phyloP scores from a whole-genome alignment of 2,113 vertebrate species.

The Irena cyanogastra region DNA sequence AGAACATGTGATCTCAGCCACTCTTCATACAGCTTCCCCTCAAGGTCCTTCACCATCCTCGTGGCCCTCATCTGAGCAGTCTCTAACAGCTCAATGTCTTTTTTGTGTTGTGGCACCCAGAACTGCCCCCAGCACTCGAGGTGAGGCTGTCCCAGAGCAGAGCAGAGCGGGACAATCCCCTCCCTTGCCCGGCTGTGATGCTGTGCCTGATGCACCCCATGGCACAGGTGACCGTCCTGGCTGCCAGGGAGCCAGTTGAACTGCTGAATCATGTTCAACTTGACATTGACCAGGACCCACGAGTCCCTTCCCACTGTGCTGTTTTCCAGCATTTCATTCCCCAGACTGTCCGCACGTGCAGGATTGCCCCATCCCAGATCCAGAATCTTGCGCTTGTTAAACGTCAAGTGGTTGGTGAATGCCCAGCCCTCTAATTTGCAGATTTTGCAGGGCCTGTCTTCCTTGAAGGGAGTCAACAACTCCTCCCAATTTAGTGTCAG shows the following conservation, averaged over 20 bases:
- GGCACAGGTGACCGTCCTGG: fast-evolving
- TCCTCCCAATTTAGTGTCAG: neutral
- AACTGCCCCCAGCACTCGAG: fast-evolving
- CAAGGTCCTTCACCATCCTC: neutral
- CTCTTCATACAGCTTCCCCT: fast-evolving
- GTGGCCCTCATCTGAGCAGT: neutral
- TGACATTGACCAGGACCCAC: fast-evolving
- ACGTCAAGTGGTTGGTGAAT: neutral
- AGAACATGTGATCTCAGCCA: neutral
- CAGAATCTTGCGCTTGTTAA: neutral
- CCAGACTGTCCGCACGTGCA: neutral
- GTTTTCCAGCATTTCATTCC: neutral
- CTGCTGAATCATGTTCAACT: fast-evolving
- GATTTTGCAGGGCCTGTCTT: neutral
- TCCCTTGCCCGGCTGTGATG: neutral
- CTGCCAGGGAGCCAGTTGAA: neutral
- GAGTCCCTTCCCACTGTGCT: neutral
- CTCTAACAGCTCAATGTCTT: neutral
- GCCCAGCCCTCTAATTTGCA: neutral
- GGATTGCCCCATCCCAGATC: neutral
- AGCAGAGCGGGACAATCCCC: neutral
- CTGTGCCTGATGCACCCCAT: neutral
- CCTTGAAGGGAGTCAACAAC: fast-evolving
- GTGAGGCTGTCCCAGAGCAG: neutral
- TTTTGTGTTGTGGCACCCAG: neutral